Evolutionary conservation across 2,888 invertebrate species (phyloP).

Genomic region (Scelioninae gen. 1): DNA sequence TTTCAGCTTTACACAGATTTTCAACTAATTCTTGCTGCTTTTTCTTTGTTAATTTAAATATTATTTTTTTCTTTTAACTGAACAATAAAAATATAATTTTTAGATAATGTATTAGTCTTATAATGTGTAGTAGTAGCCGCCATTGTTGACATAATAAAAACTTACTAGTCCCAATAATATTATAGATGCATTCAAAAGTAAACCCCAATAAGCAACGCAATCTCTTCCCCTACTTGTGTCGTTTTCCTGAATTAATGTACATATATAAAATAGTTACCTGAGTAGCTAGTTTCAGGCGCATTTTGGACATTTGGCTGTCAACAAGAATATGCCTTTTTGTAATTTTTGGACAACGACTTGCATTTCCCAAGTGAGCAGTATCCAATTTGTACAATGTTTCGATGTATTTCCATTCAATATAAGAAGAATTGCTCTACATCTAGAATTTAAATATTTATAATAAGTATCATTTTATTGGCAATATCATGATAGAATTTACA

Average conservation of each 20-base stretch:
- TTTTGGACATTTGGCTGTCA: conserved; percentile 48
- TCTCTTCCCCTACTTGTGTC: neutral
- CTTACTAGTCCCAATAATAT: too few relatives aligned
- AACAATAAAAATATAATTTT: too few relatives aligned
- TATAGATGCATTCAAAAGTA: too few relatives aligned
- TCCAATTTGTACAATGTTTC: conserved; percentile 32
- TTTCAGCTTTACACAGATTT: too few relatives aligned
- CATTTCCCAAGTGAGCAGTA: conserved; percentile 1
- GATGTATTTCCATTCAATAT: conserved; percentile 43
- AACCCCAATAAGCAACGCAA: too few relatives aligned
- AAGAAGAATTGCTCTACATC: conserved; percentile 13
- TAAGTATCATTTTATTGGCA: neutral
- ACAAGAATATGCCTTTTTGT: conserved; percentile 35
- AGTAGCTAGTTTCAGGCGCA: conserved; percentile 53
- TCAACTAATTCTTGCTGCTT: too few relatives aligned
- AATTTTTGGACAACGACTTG: conserved; percentile 52
- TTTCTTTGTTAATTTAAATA: too few relatives aligned
- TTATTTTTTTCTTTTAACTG: too few relatives aligned
- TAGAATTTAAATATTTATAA: conserved; percentile 2
- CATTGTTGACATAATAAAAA: too few relatives aligned
- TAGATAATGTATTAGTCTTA: too few relatives aligned
- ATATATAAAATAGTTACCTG: conserved; percentile 35
- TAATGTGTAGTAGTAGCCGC: too few relatives aligned
- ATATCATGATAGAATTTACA: too few relatives aligned
- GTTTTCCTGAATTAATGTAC: neutral